Evolutionary conservation across 2,797 vertebrate genomes (phyloP), one percentile per base, ranked within the genome.

Genomic region (Phaenicophaeus curvirostris): DNA sequence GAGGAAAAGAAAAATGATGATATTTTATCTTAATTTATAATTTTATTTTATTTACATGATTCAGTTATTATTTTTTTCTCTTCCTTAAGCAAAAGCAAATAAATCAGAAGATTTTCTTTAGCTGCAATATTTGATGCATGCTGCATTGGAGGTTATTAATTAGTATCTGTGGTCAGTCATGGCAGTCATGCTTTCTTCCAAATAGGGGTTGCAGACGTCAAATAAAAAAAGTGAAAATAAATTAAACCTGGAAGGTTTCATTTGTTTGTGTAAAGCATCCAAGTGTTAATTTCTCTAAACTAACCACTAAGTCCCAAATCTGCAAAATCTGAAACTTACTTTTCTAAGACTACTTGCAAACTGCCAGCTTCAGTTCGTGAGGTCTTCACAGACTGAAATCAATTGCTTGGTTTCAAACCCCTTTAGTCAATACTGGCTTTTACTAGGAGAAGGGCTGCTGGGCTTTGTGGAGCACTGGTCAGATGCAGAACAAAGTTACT

Each of bases 11-110:
- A 96, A 94, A 94, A 81, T 46, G 24, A 11, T 87, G 76, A 67
- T 90, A 93, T 89, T 94, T 93, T 94, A 96, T 94, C 90, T 94
- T 91, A 96, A 94, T 96, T 93, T 91, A 89, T 88, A 76, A 86
- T 78, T 93, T 95, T 90, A 80, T 96, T 93, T 90, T 81, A 90
- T 89, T 94, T 91, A 89, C 63, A 81, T 46, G 13, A 57, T 76
- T 82, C 42, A n/a, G 31, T 91, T 83, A 61, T 73, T 94, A 89
- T 74, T 76, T 46, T 30, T 68, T 53, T 24, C 28, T 82, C 20
- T 83, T 74, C n/a, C 46, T 69, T 75, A 83, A 91, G 59, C 19
- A 68, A 73, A 89, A 89, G 11, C 37, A 96, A 87, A 83, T 58
- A 74, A 76, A 82, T 0, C 25, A 58, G 35, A 75, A 76, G 33